A percentile compares a stretch with the other conserved stretches of the same genome.
phyloP scores from a whole-genome alignment of 2,797 vertebrate genomes.

The Acrossocheilus wenchowensis region DNA sequence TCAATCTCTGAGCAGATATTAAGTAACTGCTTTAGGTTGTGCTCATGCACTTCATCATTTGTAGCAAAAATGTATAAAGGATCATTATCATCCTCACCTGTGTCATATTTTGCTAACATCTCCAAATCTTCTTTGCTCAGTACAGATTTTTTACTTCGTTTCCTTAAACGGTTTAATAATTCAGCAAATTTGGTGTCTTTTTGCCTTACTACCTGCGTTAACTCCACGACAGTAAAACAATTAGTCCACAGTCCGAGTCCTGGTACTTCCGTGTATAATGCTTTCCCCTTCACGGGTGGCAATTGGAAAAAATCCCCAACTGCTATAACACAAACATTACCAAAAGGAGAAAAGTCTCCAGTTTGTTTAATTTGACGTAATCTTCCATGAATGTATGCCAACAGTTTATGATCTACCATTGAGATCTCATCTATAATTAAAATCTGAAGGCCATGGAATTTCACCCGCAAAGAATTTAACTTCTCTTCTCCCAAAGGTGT shows the following conservation, averaged over 20 bases:
- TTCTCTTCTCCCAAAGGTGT: slow-evolving; percentile 45
- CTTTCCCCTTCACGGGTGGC: neutral
- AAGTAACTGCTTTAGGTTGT: no score
- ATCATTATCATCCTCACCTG: no score
- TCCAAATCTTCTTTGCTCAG: neutral
- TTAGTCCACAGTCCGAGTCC: slow-evolving; percentile 17
- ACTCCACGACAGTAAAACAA: neutral
- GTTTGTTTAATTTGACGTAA: no score
- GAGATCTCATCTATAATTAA: no score
- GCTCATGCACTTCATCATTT: no score
- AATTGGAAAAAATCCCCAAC: neutral
- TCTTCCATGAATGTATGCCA: no score
- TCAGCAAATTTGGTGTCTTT: neutral
- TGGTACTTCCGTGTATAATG: neutral
- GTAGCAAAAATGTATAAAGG: no score
- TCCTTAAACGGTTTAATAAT: neutral
- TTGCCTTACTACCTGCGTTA: neutral
- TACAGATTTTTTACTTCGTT: neutral
- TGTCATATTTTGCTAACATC: neutral
- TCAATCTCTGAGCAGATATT: no score
- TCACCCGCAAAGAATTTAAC: no score
- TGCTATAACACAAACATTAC: neutral
- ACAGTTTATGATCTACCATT: no score
- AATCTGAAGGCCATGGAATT: no score
- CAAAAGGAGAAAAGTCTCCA: neutral